Base-by-base conservation (phyloP, 2,797 vertebrate genomes). In the Eulemur rubriventer region DNA sequence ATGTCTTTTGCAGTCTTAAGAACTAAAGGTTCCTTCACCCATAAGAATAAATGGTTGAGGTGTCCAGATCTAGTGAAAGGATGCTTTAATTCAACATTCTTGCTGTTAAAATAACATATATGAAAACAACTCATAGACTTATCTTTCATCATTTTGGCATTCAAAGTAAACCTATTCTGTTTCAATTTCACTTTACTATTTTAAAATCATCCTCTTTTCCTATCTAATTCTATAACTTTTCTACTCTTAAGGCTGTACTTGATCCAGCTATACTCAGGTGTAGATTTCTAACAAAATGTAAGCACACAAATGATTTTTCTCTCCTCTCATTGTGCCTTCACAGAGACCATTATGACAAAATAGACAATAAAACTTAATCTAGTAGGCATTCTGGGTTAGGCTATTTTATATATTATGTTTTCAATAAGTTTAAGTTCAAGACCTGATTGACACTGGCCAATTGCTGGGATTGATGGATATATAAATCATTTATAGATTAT, bases 351-450 rank as follows among this genome's bases (percentile, higher is more conserved):
- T 14, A n/a, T 65, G 41, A 50, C 11, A 94, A 95, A 88, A 46
- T n/a, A 76, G 35, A n/a, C 65, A 70, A 92, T 91, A 90, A 92
- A 89, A 72, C 38, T 78, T 92, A 96, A 81, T 91, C 38, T 20
- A 83, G 16, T 81, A 69, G 46, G 70, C 7, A 85, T 75, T 16
- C 67, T 61, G 16, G 13, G 7, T 55, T 89, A 59, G 13, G 26
- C 1, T 91, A 3, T 85, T 91, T 92, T 76, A 69, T 82, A 67
- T 80, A 61, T 92, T 93, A n/a, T n/a, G 17, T 91, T 89, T 92
- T 95, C 73, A 78, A 13, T 95, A 82, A 14, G 76, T 70, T 96
- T 91, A 91, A 93, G 46, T 89, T 96, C 69, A 96, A 55, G 46
- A 91, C 6, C 41, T 89, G 17, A 82, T 84, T 92, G 85, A 85